These are phyloP conservation scores for Arge pagana DNA, from an alignment of 2,888 invertebrate species.

Conservation along the genomic window DNA sequence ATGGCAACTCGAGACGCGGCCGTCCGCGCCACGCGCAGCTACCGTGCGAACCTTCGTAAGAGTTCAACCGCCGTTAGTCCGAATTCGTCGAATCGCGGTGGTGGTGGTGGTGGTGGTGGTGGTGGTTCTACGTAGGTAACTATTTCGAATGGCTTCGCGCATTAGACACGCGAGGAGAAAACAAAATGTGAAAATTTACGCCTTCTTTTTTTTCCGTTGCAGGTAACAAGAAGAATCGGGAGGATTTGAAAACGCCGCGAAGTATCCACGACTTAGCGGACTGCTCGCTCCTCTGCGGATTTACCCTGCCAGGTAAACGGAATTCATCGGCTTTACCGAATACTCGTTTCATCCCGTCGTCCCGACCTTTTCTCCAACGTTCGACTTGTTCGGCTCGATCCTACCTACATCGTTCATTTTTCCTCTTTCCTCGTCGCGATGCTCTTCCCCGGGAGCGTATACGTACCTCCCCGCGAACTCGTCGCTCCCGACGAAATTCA, in stretches of 20 bases:
- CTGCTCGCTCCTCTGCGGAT: conserved; percentile 69
- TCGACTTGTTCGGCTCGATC: conserved; percentile 10
- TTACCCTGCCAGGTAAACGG: conserved; percentile 75
- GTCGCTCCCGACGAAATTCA: conserved; percentile 5
- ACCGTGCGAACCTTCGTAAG: too few relatives aligned
- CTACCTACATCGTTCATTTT: conserved; percentile 24
- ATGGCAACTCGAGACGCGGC: too few relatives aligned
- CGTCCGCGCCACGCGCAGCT: too few relatives aligned
- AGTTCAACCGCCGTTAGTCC: too few relatives aligned
- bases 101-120: too few relatives aligned
- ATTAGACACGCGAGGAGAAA: too few relatives aligned
- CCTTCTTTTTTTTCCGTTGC: conserved; percentile 41
- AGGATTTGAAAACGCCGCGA: conserved; percentile 64
- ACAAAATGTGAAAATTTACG: conserved; percentile 5
- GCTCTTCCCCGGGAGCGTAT: conserved; percentile 37
- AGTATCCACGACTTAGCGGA: conserved; percentile 70
- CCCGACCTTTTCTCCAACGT: conserved; percentile 9
- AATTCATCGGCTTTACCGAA: too few relatives aligned
- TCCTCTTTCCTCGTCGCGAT: conserved; percentile 3
- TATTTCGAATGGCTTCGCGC: too few relatives aligned
- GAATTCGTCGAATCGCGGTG: too few relatives aligned
- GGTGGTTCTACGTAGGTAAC: too few relatives aligned
- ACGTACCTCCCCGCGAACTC: conserved; percentile 40
- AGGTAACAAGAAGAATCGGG: conserved; percentile 59
- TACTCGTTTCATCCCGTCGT: too few relatives aligned